phyloP scores from a whole-genome alignment of 2,888 invertebrate genomes.

The Globia sparganii region DNA sequence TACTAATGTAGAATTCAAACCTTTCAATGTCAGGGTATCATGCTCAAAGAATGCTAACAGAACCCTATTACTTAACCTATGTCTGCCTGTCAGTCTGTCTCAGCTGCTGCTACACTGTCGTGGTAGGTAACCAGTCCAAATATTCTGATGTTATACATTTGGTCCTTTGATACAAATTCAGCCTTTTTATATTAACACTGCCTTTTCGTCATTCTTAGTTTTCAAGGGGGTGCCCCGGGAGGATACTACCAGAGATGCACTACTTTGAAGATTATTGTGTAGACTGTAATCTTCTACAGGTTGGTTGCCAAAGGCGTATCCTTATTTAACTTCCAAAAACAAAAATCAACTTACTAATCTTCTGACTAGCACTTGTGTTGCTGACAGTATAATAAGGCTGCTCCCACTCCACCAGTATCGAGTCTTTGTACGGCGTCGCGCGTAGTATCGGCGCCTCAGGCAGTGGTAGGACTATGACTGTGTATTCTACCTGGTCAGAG shows the following conservation, averaged over 20 bases:
- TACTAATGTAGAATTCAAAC: background rate
- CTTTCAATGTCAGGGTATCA: no score
- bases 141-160: background rate
- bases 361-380: constrained; percentile 81
- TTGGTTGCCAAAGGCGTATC: background rate
- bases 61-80: background rate
- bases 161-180: background rate
- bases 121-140: background rate
- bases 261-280: background rate
- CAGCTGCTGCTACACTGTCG: background rate
- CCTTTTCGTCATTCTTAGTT: background rate
- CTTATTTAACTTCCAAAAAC: no score
- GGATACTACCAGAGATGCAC: background rate
- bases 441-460: constrained; percentile 93
- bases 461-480: constrained; percentile 94
- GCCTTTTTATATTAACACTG: background rate
- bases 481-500: constrained; percentile 95
- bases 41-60: no score
- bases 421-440: constrained; percentile 87
- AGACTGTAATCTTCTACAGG: background rate
- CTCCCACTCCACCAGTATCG: constrained; percentile 92
- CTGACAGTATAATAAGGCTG: constrained; percentile 86
- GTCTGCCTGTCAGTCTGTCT: background rate
- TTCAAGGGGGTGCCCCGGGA: background rate
- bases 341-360: constrained; percentile 80